Conservation (phyloP, 2,113 vertebrate genomes). For the Pelmatolapia mariae region DNA sequence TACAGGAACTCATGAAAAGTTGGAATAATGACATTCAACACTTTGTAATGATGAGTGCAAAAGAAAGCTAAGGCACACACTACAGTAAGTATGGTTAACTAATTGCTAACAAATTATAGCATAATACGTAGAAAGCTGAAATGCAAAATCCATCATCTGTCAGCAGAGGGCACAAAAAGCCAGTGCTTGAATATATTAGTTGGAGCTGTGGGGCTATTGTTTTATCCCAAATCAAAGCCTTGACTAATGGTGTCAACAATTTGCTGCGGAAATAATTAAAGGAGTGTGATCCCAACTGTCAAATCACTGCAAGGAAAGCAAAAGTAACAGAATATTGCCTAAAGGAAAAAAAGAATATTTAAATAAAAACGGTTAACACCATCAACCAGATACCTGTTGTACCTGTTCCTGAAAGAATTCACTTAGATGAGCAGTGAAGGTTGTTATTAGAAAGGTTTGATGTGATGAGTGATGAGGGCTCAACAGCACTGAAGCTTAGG, state of each 20-base stretch:
- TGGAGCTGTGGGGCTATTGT: background rate
- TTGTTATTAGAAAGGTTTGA: background rate
- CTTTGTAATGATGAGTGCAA: background rate
- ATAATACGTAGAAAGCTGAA: background rate
- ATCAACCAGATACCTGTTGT: background rate
- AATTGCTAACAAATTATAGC: background rate
- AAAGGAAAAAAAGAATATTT: background rate
- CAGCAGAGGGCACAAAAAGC: slow-evolving; percentile 49
- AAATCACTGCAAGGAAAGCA: background rate
- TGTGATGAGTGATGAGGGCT: background rate
- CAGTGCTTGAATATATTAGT: background rate
- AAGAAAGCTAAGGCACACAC: background rate
- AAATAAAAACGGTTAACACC: background rate
- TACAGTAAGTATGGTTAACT: background rate
- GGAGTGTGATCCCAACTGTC: background rate
- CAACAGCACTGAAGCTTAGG: background rate
- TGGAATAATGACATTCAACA: background rate
- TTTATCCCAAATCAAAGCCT: background rate
- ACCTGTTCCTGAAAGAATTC: background rate
- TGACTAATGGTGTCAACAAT: background rate
- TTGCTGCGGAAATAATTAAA: background rate
- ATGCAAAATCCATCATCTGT: background rate
- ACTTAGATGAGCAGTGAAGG: background rate
- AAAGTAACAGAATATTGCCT: background rate
- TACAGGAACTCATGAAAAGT: background rate